A percentile compares a stretch with the other conserved stretches of the same genome.
These are phyloP conservation scores for Hoplodrina blanda DNA, from an alignment of 2,888 invertebrate genomes.

Conservation along the genomic window DNA sequence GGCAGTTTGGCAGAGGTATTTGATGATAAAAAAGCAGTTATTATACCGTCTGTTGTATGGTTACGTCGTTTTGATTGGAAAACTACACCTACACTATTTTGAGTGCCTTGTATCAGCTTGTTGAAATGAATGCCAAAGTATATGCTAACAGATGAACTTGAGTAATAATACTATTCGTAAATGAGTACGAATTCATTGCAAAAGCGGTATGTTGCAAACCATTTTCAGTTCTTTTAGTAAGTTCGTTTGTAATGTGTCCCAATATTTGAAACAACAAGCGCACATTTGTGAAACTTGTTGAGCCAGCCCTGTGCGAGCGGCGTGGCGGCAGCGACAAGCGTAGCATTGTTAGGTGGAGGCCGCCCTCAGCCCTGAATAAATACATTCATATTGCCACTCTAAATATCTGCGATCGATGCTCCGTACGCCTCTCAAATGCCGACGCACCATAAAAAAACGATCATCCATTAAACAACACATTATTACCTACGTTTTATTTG, in stretches of 20 bases:
- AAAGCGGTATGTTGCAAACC: neutral
- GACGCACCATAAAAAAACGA: constrained; percentile 70
- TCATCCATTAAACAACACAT: constrained; percentile 67
- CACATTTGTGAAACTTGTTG: constrained; percentile 52
- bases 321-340: constrained; percentile 86
- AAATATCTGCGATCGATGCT: constrained; percentile 86
- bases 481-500: constrained; percentile 61
- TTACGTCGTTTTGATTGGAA: neutral
- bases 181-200: neutral
- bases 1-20: constrained; percentile 72
- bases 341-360: constrained; percentile 89
- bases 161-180: neutral
- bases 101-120: neutral
- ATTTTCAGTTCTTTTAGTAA: constrained; percentile 1
- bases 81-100: neutral
- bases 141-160: neutral
- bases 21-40: constrained; percentile 10
- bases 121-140: neutral
- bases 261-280: constrained; percentile 31
- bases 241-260: neutral
- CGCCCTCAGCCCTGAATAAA: constrained; percentile 89
- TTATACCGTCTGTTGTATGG: constrained; percentile 11
- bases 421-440: constrained; percentile 72
- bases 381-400: constrained; percentile 91
- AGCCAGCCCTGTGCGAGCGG: constrained; percentile 78